Percentiles rank a stretch among this genome's conserved stretches.
phyloP scores from a whole-genome alignment of 2,797 vertebrate species.

The Chaenodraco wilsoni region DNA sequence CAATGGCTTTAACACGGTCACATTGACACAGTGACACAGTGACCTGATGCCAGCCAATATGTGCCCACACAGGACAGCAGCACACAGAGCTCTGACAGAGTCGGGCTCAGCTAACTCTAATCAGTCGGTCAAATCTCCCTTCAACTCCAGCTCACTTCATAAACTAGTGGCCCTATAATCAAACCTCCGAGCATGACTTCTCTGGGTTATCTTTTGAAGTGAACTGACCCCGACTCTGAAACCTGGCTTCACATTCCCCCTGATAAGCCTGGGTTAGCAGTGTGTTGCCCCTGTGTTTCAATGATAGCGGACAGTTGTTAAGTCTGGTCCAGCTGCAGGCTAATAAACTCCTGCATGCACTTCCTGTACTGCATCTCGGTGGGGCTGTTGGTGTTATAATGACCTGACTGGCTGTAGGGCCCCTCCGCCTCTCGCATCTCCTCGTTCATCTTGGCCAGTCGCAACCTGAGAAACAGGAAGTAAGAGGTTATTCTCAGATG shows the following conservation, averaged over 20 bases:
- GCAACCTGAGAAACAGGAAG: slow-evolving; percentile 83
- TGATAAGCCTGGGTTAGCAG: slow-evolving; percentile 7
- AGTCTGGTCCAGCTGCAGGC: slow-evolving; percentile 90
- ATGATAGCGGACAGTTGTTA: slow-evolving; percentile 62
- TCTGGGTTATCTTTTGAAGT: slow-evolving; percentile 6
- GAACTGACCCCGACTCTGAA: slow-evolving; percentile 42
- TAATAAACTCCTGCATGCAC: slow-evolving; percentile 98
- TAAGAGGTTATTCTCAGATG: not conserved
- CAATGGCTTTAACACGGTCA: slow-evolving; percentile 60
- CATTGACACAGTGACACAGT: slow-evolving; percentile 23
- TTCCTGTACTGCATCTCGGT: slow-evolving; percentile 98
- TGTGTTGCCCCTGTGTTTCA: slow-evolving; percentile 37
- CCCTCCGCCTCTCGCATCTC: slow-evolving; percentile 99
- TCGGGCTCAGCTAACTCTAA: slow-evolving; percentile 36
- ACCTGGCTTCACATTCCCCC: slow-evolving; percentile 17
- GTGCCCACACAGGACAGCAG: slow-evolving; percentile 4
- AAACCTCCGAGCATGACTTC: not conserved
- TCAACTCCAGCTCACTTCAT: not conserved
- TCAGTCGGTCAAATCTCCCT: not conserved
- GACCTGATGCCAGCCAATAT: slow-evolving; percentile 12
- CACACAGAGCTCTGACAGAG: slow-evolving; percentile 36
- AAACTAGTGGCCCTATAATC: not conserved
- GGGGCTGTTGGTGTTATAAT: slow-evolving; percentile 93
- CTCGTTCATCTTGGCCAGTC: slow-evolving; percentile 98
- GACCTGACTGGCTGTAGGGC: slow-evolving; percentile 97